Conservation (phyloP, 2,113 vertebrate species). For the Oryzias javanicus region DNA sequence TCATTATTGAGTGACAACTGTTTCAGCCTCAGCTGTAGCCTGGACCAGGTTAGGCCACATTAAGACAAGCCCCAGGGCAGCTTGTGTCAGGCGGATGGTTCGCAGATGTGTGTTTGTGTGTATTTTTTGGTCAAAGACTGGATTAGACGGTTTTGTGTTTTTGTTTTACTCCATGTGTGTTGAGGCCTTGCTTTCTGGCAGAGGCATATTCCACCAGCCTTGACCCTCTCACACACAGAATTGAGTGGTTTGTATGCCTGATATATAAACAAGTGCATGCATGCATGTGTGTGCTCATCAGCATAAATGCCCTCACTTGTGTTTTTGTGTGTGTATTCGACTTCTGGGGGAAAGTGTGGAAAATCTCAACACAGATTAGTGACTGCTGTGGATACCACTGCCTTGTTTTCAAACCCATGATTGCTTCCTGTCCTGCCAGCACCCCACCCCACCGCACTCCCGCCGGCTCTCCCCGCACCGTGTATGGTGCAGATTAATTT, state of each 20-base stretch:
- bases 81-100: conserved; percentile 82
- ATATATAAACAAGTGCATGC: conserved; percentile 47
- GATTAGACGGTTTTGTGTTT: conserved; percentile 17
- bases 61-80: conserved; percentile 75
- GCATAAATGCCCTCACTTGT: conserved; percentile 48
- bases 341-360: conserved; percentile 76
- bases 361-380: conserved; percentile 77
- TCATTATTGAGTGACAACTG: conserved; percentile 87
- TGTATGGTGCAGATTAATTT: conserved; percentile 8
- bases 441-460: neutral
- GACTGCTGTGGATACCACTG: conserved; percentile 67
- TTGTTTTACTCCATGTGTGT: conserved; percentile 22
- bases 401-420: conserved; percentile 77
- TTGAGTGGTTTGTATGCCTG: conserved; percentile 29
- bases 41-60: conserved; percentile 58
- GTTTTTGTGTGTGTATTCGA: conserved; percentile 68
- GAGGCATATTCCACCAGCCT: conserved; percentile 9
- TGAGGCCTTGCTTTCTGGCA: conserved; percentile 33
- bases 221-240: neutral
- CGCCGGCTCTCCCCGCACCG: no score
- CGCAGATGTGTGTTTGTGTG: conserved; percentile 44
- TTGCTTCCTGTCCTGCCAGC: conserved; percentile 79
- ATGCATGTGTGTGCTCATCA: conserved; percentile 61
- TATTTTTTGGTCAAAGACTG: conserved; percentile 8
- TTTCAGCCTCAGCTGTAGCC: conserved; percentile 88